Percentiles rank a stretch among this genome's conserved stretches.
These are phyloP conservation scores for Leucoraja erinaceus DNA, from an alignment of 2,113 vertebrate genomes.

Conservation along the genomic window DNA sequence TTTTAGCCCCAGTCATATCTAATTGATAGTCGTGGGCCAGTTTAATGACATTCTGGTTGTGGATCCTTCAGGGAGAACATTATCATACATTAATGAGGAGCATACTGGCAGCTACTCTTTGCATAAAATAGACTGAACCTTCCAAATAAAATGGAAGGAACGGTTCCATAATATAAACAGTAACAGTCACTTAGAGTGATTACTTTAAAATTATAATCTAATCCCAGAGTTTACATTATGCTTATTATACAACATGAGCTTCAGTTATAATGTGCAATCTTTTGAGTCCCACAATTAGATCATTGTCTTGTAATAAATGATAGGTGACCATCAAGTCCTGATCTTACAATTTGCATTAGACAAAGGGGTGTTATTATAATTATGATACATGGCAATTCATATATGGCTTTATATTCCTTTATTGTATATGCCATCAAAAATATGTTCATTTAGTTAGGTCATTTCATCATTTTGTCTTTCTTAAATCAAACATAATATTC, in stretches of 20 bases:
- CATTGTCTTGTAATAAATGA: conserved; percentile 14
- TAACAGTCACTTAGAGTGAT: background rate
- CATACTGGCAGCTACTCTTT: background rate
- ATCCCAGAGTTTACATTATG: background rate
- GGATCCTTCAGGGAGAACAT: conserved; percentile 6
- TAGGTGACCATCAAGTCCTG: background rate
- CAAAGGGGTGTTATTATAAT: background rate
- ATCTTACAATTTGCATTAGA: background rate
- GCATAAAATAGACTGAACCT: conserved; percentile 10
- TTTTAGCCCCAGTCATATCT: background rate
- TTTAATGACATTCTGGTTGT: conserved; percentile 17
- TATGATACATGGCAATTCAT: conserved; percentile 5
- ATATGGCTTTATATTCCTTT: background rate
- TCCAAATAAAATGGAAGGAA: background rate
- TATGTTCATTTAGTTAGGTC: too few relatives aligned
- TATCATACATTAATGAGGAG: conserved; percentile 12
- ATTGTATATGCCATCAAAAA: background rate
- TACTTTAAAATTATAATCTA: background rate
- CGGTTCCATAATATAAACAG: background rate
- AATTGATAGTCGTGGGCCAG: background rate
- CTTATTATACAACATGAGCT: background rate
- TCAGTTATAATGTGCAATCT: background rate
- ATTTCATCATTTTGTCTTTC: background rate
- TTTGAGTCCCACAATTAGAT: background rate
- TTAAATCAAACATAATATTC: background rate